Base-by-base conservation (phyloP, 2,113 vertebrate genomes). In the Leuciscus idus region DNA sequence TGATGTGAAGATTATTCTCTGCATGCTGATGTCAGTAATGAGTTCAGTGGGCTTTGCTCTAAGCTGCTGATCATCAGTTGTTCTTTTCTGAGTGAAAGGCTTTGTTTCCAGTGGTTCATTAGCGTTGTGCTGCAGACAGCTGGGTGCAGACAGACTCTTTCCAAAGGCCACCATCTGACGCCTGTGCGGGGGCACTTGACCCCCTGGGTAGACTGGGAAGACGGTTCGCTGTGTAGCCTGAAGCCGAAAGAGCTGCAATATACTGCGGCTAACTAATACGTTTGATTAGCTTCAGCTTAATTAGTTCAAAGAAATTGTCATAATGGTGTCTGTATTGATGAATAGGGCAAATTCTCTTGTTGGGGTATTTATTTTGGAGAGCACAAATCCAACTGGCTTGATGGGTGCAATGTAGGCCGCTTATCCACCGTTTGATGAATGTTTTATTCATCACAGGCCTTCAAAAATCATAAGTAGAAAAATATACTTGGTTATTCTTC, bases 101-200 rank as follows among this genome's bases (percentile, higher is more conserved):
- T 91, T 87, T 87, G 72, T 87, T 87, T 85, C 79, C 26, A 81
- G 89, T 39, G 73, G 90, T 90, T 92, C 91, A 91, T 93, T 91
- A 93, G 87, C 8, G 30, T 55, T 84, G 5, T 73, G 33, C 85
- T 48, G 86, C 84, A 87, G 91, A 90, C 91, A 93, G 90, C 89
- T 93, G 90, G 84, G 90, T 90, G 90, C 90, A 89, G 91, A 91
- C 89, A 91, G 88, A 84, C 88, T 91, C 85, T 90, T 92, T 89
- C 90, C 89, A 91, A 82, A 83, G 90, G 89, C 57, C 85, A 81
- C 87, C 73, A 50, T 85, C 88, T 91, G 89, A 92, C 46, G 92
- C 91, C 66, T 74, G 61, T 84, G 85, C 39, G 70, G 30, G 55
- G 80, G 85, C 78, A 85, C 84, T 26, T 26, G 19, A 84, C 52